Evolutionary conservation across 1,140 invertebrate genomes (phyloP).

Genomic region (Drosophila kurseongensis): DNA sequence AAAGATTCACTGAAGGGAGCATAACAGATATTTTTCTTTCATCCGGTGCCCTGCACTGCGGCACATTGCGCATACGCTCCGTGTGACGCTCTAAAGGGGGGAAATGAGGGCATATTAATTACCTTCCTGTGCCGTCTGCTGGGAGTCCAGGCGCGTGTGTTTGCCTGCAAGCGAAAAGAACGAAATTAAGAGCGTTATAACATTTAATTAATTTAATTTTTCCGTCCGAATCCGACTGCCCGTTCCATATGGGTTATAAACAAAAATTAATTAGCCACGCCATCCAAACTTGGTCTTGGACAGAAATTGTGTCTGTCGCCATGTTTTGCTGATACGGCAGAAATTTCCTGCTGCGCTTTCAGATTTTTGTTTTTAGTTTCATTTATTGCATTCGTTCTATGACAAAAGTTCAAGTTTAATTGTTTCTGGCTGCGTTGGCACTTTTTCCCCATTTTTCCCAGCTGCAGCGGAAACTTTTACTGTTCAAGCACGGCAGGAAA

Average conservation of each 20-base stretch:
- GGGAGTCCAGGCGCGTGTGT: slow-evolving; percentile 69
- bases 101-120: slow-evolving; percentile 60
- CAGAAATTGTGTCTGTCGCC: slow-evolving; percentile 46
- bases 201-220: slow-evolving; percentile 69
- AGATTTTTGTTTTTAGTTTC: slow-evolving; percentile 55
- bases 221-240: slow-evolving; percentile 27
- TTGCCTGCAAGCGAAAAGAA: slow-evolving; percentile 57
- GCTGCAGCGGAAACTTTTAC: slow-evolving; percentile 52
- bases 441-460: slow-evolving; percentile 39
- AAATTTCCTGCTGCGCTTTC: slow-evolving; percentile 63
- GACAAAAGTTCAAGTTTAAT: slow-evolving; percentile 83
- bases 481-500: slow-evolving; percentile 20
- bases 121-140: slow-evolving; percentile 77
- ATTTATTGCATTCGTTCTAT: slow-evolving; percentile 52
- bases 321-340: slow-evolving; percentile 71
- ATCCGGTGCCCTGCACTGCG: slow-evolving; percentile 38
- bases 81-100: slow-evolving; percentile 24
- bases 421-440: slow-evolving; percentile 73
- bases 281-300: slow-evolving; percentile 49
- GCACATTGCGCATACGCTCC: slow-evolving; percentile 61
- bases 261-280: slow-evolving; percentile 79
- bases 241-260: slow-evolving; percentile 63
- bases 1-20: slow-evolving; percentile 22
- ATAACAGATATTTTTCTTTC: slow-evolving; percentile 18
- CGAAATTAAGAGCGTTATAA: slow-evolving; percentile 46